A percentile compares a stretch with the other conserved stretches of the same genome.
These are phyloP conservation scores for Aurelia aurita DNA, from an alignment of 30 jellyfish, hydroid and myxozoan species.

Conservation along the genomic window DNA sequence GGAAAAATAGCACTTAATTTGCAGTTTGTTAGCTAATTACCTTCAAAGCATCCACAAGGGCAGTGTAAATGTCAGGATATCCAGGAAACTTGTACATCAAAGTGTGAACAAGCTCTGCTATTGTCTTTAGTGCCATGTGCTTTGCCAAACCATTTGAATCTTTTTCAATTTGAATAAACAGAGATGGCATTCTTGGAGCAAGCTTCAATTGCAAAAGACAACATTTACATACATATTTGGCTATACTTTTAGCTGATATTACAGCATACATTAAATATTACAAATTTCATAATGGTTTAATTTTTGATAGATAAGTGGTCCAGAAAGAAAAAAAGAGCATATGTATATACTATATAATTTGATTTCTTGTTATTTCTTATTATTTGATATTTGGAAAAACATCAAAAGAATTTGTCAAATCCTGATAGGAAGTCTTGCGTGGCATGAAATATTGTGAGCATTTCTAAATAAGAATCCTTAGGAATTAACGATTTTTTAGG, in stretches of 20 bases:
- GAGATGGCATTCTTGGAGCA: conserved; percentile 68
- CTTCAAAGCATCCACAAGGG: conserved; percentile 50
- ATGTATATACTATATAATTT: no score
- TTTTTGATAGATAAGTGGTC: no score
- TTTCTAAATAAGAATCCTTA: no score
- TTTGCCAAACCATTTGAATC: conserved; percentile 17
- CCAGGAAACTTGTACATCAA: conserved; percentile 90
- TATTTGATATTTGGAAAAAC: no score
- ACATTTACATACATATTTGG: background rate
- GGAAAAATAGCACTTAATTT: background rate
- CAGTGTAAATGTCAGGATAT: conserved; percentile 57
- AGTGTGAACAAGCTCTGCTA: conserved; percentile 79
- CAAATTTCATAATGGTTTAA: no score
- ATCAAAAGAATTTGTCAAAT: no score
- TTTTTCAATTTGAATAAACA: conserved; percentile 56
- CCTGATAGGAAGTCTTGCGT: no score
- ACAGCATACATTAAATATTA: background rate
- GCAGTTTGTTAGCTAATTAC: conserved; percentile 22
- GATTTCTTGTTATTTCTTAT: no score
- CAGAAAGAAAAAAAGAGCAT: no score
- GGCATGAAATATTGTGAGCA: no score
- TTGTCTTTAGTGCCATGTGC: conserved; percentile 6
- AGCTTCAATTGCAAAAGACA: conserved; percentile 31
- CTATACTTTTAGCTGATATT: background rate
- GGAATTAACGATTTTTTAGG: no score